Conservation (phyloP, 30 jellyfish, hydroid and myxozoan species). For the Aurelia sp. region DNA sequence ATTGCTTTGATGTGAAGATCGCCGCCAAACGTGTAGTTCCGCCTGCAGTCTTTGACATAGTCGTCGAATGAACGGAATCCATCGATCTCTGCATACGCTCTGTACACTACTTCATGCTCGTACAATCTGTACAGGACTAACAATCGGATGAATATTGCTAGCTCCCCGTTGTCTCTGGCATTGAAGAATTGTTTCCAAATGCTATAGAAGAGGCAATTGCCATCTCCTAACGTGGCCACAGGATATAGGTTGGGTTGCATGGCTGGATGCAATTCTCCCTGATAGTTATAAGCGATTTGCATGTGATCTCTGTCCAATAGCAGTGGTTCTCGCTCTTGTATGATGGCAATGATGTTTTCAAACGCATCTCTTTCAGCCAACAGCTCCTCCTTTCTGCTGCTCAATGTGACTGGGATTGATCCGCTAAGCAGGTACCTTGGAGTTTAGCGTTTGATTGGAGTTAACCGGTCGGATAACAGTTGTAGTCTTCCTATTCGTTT, state of each 20-base stretch:
- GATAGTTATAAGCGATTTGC: neutral
- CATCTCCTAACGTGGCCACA: neutral
- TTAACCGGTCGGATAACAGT: no score
- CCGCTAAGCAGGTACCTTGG: no score
- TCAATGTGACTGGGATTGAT: neutral
- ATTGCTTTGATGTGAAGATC: neutral
- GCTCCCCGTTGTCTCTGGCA: neutral
- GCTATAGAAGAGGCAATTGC: conserved; percentile 7
- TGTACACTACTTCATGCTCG: neutral
- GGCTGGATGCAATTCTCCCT: conserved; percentile 6
- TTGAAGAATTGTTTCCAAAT: conserved; percentile 19
- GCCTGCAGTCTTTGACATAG: neutral
- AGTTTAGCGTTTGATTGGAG: no score
- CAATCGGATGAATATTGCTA: neutral
- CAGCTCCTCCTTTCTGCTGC: neutral
- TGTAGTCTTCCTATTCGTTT: no score
- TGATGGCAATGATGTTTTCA: neutral
- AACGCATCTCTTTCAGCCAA: neutral
- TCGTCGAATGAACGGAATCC: neutral
- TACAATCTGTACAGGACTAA: neutral
- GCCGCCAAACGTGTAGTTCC: neutral
- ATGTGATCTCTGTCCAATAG: neutral
- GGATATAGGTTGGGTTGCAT: neutral
- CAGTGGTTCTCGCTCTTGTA: neutral
- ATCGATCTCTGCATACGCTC: neutral